Evolutionary conservation across 2,888 invertebrate species (phyloP), one percentile per base, ranked within the genome.

Genomic region (Malthinus flaveolus): DNA sequence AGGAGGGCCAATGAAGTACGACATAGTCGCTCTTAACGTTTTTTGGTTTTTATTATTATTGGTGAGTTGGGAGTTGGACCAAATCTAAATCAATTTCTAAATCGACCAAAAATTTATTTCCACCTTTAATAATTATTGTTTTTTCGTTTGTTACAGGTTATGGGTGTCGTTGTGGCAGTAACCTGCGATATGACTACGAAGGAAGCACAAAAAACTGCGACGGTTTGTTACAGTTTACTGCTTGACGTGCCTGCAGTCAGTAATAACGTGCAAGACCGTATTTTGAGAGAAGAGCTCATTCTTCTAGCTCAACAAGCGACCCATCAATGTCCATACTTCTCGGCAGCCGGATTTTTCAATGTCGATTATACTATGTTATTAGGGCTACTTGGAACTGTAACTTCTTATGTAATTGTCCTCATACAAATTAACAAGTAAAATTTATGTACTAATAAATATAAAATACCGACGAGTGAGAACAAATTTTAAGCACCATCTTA

Each of bases 161-260:
- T 65, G 49, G 59, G 62, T 8, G 54, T 66, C 7, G 42, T 64
- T 23, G 42, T 69, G 10, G 66, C 68, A 10, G 49, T 52, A 6
- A 51, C 63, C 32, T 68, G 68, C 35, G 65, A 68, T 23, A 48
- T 54, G 12, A 52, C 65, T 9, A 57, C 61, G 8, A 62, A 62
- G 45, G 69, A 69, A 60, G 64, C 64, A 7, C 62, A 56, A 23
- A 54, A 56, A 49, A 66, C 67, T 7, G 54, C 65, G 2, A 55
- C 59, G 1, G 63, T 67, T 32, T 63, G 63, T 44, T 67, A 64
- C 44, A 63, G 56, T 32, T 46, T 68, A n/a, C 51, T 69, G 5
- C 59, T 63, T 12, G 63, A 65, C 35, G 32, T 68, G 7, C 64
- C 67, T 4, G 32, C 49, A 32, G 32, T 49, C 8, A 54, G 47